Conservation (phyloP, 2,888 invertebrate species). For the Plemyria rubiginata region DNA sequence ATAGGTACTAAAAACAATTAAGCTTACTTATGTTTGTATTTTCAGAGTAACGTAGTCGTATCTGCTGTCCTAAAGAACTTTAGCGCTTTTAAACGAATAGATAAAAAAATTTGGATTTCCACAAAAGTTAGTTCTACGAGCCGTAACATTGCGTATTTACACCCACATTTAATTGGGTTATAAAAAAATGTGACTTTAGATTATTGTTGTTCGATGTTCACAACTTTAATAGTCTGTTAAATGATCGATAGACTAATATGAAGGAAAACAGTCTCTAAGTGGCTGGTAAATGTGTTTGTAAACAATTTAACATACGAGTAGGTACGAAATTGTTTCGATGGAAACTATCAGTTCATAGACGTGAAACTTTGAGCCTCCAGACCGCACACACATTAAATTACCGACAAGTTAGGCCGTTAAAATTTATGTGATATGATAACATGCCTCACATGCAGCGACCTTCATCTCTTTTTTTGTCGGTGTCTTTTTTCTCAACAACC, state of each 20-base stretch:
- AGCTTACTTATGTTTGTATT: too few species aligned
- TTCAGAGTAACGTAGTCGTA: too few species aligned
- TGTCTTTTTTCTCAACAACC: too few species aligned
- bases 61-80: too few species aligned
- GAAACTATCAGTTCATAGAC: conserved; percentile 5
- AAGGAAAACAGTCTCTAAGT: background rate
- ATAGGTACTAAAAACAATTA: too few species aligned
- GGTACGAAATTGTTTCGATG: background rate
- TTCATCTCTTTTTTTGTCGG: background rate
- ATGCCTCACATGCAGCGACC: background rate
- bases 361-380: conserved; percentile 17
- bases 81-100: too few species aligned
- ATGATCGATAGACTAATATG: background rate
- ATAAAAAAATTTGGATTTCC: background rate
- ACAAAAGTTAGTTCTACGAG: background rate
- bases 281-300: conserved; percentile 1
- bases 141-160: background rate
- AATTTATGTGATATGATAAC: conserved; percentile 9
- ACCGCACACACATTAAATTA: background rate
- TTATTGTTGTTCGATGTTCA: too few species aligned
- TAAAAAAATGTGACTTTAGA: too few species aligned
- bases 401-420: conserved; percentile 4
- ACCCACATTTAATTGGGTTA: too few species aligned
- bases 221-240: background rate
- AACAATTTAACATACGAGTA: background rate